Base-by-base conservation (phyloP, 2,113 vertebrate species). In the Candoia aspera region DNA sequence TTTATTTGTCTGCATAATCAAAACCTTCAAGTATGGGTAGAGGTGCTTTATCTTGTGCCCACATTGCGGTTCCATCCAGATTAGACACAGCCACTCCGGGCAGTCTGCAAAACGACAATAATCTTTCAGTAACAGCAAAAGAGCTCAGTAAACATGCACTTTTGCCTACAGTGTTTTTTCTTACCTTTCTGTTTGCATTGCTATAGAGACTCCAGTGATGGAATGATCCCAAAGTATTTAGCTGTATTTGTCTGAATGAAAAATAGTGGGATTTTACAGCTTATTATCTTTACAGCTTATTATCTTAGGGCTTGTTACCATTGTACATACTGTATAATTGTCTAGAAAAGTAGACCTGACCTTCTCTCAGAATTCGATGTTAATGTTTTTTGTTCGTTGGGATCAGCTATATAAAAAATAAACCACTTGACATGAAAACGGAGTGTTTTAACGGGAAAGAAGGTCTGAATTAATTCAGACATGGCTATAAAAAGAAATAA, bases 321-420 rank as follows among this genome's bases (percentile, higher is more conserved):
- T 6, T 68, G 64, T 15, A 33, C 4, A 33, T 33, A 2, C 64
- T 73, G 29, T 33, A 73, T 33, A 73, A 95, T 57, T 96, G 93
- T 58, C 92, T 96, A 55, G 90, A 93, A 55, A 93, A 93, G 93
- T 91, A 93, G 92, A 92, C 53, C 87, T 95, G 92, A 55, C 88
- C 91, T 9, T 83, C 91, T 87, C 88, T 95, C 91, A 96, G 92
- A 94, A 91, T 95, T 73, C 91, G 90, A 93, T 92, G 92, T 92
- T 96, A 92, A 94, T 94, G 92, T 94, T 91, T 87, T 58, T 96
- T 95, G 89, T 94, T 95, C 93, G 59, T 95, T 93, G 95, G 95
- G 95, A 95, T 94, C 92, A 94, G 91, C 90, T 93, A 94, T 93
- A 94, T 95, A 94, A 94, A 96, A 97, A 96, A 94, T 91, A 92